These are phyloP conservation scores for Cirrhinus molitorella DNA, from an alignment of 2,797 vertebrate species.

Conservation along the genomic window DNA sequence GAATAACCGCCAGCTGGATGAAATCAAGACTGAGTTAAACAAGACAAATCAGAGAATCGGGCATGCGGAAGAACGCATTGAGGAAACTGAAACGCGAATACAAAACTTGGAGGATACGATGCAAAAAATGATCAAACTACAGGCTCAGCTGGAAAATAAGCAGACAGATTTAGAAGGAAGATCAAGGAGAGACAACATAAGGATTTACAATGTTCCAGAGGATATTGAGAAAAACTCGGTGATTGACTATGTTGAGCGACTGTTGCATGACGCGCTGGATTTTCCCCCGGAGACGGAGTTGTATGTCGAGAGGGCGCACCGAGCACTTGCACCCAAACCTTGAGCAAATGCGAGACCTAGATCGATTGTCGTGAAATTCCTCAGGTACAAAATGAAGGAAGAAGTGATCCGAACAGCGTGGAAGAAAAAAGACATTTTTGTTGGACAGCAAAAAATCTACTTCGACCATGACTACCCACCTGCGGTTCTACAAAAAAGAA, in stretches of 20 bases:
- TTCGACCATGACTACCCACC: conserved; percentile 47
- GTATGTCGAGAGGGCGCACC: conserved; percentile 36
- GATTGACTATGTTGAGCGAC: conserved; percentile 43
- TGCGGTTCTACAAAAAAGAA: conserved; percentile 36
- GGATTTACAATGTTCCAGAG: conserved; percentile 50
- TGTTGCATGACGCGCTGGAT: conserved; percentile 33
- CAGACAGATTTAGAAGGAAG: conserved; percentile 45
- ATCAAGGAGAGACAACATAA: conserved; percentile 40
- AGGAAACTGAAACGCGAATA: conserved; percentile 7
- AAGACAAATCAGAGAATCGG: conserved; percentile 36
- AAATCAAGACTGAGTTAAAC: conserved; percentile 37
- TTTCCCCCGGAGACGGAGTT: conserved; percentile 23
- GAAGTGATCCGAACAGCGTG: conserved; percentile 27
- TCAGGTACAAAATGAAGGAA: conserved; percentile 41
- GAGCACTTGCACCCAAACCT: conserved; percentile 4
- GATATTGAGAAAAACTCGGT: conserved; percentile 14
- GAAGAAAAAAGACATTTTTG: conserved; percentile 17
- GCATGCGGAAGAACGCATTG: conserved; percentile 39
- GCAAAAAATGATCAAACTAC: conserved; percentile 36
- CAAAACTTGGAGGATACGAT: conserved; percentile 39
- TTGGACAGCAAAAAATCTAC: conserved; percentile 28
- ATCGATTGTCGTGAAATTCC: conserved; percentile 50
- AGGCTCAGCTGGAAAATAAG: conserved; percentile 43
- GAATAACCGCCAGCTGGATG: conserved; percentile 24
- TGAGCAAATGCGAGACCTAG: not conserved